These are phyloP conservation scores for Columba guinea DNA, from an alignment of 2,797 vertebrate genomes.

Conservation along the genomic window DNA sequence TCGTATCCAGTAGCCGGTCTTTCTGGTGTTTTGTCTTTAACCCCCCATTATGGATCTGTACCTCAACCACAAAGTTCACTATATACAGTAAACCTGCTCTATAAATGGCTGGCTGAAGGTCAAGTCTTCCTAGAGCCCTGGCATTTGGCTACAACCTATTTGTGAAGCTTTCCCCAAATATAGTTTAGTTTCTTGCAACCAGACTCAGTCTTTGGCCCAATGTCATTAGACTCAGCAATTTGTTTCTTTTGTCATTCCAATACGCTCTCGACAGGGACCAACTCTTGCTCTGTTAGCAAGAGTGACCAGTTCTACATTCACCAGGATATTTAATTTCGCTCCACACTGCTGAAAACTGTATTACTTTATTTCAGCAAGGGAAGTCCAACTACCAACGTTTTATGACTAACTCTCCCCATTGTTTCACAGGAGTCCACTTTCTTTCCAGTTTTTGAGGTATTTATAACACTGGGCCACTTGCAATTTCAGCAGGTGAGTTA, in stretches of 20 bases:
- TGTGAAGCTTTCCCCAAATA: not conserved
- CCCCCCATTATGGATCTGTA: accelerated
- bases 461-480: not conserved
- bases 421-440: not conserved
- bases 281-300: not conserved
- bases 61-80: not conserved
- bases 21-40: not conserved
- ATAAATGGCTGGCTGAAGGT: not conserved
- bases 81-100: not conserved
- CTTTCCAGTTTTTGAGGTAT: not conserved
- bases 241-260: not conserved
- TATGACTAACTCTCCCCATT: too few species aligned
- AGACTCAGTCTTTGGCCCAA: not conserved
- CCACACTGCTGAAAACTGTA: not conserved
- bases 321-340: not conserved
- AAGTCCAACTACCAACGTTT: not conserved
- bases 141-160: not conserved
- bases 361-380: not conserved
- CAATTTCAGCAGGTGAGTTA: not conserved
- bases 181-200: not conserved
- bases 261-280: not conserved
- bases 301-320: not conserved
- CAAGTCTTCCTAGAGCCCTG: not conserved
- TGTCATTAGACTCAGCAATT: not conserved
- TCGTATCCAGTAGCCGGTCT: accelerated